Percentiles rank a stretch among this genome's conserved stretches.
phyloP scores from a whole-genome alignment of 2,888 invertebrate genomes.

The Schizotus pectinicornis region DNA sequence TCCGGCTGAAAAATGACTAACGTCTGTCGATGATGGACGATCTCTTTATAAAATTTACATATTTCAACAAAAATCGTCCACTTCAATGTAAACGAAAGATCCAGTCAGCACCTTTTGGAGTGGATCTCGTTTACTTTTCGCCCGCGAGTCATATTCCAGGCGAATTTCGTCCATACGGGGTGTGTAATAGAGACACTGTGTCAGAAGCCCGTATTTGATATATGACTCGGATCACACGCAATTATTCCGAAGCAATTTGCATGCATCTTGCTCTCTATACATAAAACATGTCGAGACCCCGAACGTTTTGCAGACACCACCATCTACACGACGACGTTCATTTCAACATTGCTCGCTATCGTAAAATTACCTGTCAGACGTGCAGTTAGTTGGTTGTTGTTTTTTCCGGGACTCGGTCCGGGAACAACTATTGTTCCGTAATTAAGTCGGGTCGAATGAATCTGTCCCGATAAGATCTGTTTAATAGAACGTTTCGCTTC shows the following conservation, averaged over 20 bases:
- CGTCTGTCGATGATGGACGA: conserved; percentile 53
- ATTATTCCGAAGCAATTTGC: conserved; percentile 23
- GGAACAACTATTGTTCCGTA: conserved; percentile 23
- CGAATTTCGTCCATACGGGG: conserved; percentile 15
- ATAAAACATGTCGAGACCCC: conserved; percentile 13
- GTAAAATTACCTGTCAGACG: neutral
- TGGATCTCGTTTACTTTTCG: conserved; percentile 51
- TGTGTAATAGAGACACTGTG: conserved; percentile 12
- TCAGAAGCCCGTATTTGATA: conserved; percentile 15
- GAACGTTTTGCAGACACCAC: too few species aligned
- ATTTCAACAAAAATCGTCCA: conserved; percentile 57
- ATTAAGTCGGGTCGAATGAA: conserved; percentile 31
- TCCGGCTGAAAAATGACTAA: conserved; percentile 12
- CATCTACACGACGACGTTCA: neutral
- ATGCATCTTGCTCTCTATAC: conserved; percentile 12
- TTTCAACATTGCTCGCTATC: neutral
- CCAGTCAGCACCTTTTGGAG: conserved; percentile 55
- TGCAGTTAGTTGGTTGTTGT: neutral
- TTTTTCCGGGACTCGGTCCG: neutral
- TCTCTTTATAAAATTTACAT: conserved; percentile 54
- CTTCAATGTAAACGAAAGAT: conserved; percentile 43
- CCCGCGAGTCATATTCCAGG: neutral
- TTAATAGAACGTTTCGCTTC: conserved; percentile 48
- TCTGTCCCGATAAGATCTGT: conserved; percentile 49
- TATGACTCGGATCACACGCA: conserved; percentile 21